Evolutionary conservation across 2,797 vertebrate species (phyloP), one percentile per base, ranked within the genome.

Genomic region (Gephyroberyx darwinii): DNA sequence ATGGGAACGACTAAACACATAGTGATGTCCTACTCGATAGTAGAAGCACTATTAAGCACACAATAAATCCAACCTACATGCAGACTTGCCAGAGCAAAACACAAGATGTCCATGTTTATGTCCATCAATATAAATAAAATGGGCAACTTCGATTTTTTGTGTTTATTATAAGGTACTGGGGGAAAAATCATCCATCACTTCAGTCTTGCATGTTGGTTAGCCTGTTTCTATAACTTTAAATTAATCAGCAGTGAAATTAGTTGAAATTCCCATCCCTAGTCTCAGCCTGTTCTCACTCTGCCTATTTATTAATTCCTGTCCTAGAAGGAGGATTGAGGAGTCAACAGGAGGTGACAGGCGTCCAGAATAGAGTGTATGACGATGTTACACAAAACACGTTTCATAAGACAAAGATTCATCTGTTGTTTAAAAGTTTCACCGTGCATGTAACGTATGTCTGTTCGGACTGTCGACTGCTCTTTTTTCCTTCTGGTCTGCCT

Each of bases 1-100:
- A 80, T 81, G 81, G 78, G 82, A 83, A 74, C 56, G 45, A 77
- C 79, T 75, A 60, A 22, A 52, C 30, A 41, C 48, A 71, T 75
- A 69, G 48, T 4, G 0, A 68, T 35, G 59, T 72, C 52, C 64
- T 47, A 59, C 33, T 62, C 31, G 41, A 69, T 51, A 71, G 69
- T 53, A 75, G 14, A 77, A 69, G 79, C 53, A 16, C 33, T 59
- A 22, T 30, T 14, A 65, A 3, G 43, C 17, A 50, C 14, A 60
- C 64, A 75, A 65, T 48, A 65, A 68, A 35, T 26, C 14, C 9
- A 74, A 68, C 56, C 50, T 47, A 19, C 37, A 59, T 50, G 20
- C 14, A 37, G 31, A 70, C 48, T 60, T 77, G 47, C 53, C 53
- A 39, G 26, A 26, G 26, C 26, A 26, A 26, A 26, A 26, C 26